Conservation (phyloP, 2,888 invertebrate species). For the Heliconius hortense region DNA sequence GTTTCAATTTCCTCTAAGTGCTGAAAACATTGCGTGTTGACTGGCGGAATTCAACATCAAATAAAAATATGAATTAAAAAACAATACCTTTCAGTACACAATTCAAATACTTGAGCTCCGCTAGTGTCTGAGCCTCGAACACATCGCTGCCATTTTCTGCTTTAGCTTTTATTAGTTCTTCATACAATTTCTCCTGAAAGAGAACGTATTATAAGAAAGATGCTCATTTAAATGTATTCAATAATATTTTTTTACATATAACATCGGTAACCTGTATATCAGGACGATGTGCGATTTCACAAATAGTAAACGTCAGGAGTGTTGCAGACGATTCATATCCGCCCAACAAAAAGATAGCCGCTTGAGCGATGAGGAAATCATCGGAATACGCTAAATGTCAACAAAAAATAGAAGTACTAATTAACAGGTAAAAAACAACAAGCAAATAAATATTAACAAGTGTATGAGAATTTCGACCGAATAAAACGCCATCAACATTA, state of each 20-base stretch:
- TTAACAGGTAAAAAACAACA: too few species aligned
- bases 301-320: conserved; percentile 35
- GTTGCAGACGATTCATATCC: conserved; percentile 43
- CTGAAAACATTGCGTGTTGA: too few species aligned
- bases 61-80: not conserved
- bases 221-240: not conserved
- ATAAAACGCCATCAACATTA: too few species aligned
- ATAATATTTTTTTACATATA: not conserved
- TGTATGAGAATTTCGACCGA: too few species aligned
- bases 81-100: conserved; percentile 47
- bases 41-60: too few species aligned
- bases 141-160: conserved; percentile 33
- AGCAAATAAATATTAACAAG: too few species aligned
- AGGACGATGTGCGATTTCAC: conserved; percentile 39
- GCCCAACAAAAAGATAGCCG: conserved; percentile 41
- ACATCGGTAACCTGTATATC: conserved; percentile 42
- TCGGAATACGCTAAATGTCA: too few species aligned
- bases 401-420: too few species aligned
- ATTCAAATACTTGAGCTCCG: conserved; percentile 44
- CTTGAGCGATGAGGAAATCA: too few species aligned
- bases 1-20: too few species aligned
- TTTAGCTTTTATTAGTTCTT: conserved; percentile 44
- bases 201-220: not conserved
- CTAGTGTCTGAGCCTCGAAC: conserved; percentile 39
- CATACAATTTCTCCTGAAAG: conserved; percentile 47